phyloP scores from a whole-genome alignment of 2,113 vertebrate genomes.

The Chrysochloris asiatica region DNA sequence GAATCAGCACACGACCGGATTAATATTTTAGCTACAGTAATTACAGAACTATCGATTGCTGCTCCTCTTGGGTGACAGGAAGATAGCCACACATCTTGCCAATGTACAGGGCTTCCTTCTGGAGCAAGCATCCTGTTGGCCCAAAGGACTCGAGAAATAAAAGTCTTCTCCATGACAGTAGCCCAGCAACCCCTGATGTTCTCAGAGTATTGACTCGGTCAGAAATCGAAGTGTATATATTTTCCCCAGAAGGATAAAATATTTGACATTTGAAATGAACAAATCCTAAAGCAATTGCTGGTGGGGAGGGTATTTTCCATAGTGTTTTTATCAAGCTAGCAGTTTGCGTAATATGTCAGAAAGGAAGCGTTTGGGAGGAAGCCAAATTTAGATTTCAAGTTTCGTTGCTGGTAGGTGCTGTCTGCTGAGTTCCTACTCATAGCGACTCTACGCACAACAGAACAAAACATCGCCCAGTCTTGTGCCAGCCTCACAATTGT shows the following conservation, averaged over 20 bases:
- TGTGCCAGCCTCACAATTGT: too few relatives aligned
- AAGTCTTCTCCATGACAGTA: not conserved
- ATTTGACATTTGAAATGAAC: not conserved
- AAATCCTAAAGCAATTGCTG: slow-evolving; percentile 37
- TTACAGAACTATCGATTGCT: slow-evolving; percentile 80
- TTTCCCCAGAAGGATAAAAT: not conserved
- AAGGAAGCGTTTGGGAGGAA: not conserved
- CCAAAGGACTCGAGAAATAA: not conserved
- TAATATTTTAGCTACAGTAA: slow-evolving; percentile 76
- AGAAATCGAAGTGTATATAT: slow-evolving; percentile 23
- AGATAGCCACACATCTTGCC: not conserved
- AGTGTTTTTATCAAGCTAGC: not conserved
- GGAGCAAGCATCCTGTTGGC: not conserved
- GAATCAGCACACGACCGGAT: not conserved
- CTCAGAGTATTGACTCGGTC: not conserved
- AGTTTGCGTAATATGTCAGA: not conserved
- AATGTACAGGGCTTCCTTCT: accelerated
- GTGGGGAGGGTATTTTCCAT: not conserved
- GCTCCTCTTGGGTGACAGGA: not conserved
- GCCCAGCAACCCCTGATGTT: not conserved
- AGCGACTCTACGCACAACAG: too few relatives aligned
- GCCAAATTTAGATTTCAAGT: not conserved
- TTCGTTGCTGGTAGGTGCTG: too few relatives aligned
- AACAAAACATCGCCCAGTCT: too few relatives aligned
- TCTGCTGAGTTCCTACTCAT: too few relatives aligned